Percentiles rank a stretch among this genome's conserved stretches.
phyloP scores from a whole-genome alignment of 2,888 invertebrate species.

The Rhagonycha lutea region DNA sequence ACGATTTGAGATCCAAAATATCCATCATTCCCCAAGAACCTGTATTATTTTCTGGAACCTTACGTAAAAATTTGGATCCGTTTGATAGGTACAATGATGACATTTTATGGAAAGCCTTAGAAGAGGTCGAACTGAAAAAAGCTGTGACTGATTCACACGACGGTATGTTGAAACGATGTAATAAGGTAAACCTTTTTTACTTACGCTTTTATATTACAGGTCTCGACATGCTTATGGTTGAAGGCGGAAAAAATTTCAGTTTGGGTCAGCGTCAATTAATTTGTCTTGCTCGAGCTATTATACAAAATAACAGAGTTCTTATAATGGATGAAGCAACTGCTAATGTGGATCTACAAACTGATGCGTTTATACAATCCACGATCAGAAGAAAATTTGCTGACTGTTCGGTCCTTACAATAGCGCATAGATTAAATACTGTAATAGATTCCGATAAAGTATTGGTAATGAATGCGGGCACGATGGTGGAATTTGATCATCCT shows the following conservation, averaged over 20 bases:
- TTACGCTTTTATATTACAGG: slow-evolving; percentile 52
- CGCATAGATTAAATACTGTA: slow-evolving; percentile 80
- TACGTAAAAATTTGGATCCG: slow-evolving; percentile 84
- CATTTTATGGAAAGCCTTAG: slow-evolving; percentile 75
- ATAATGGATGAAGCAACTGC: slow-evolving; percentile 91
- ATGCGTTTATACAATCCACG: slow-evolving; percentile 76
- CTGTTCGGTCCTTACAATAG: slow-evolving; percentile 82
- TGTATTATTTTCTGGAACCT: slow-evolving; percentile 71
- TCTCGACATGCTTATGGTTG: slow-evolving; percentile 67
- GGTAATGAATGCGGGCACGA: slow-evolving; percentile 78
- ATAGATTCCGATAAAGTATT: slow-evolving; percentile 56
- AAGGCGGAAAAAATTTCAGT: slow-evolving; percentile 84
- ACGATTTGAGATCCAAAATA: slow-evolving; percentile 77
- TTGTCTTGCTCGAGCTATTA: slow-evolving; percentile 83
- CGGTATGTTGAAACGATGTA: slow-evolving; percentile 25
- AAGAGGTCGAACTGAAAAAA: slow-evolving; percentile 74
- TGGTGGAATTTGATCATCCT: slow-evolving; percentile 81
- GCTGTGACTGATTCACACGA: slow-evolving; percentile 65
- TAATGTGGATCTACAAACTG: slow-evolving; percentile 79
- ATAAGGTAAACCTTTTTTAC: neutral
- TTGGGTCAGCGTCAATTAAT: slow-evolving; percentile 86
- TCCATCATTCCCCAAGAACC: slow-evolving; percentile 66
- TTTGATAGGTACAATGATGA: slow-evolving; percentile 72
- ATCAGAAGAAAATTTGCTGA: slow-evolving; percentile 73
- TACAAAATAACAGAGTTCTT: slow-evolving; percentile 76